Evolutionary conservation across 2,797 vertebrate species (phyloP).

Genomic region (Hozukius guyotensis): DNA sequence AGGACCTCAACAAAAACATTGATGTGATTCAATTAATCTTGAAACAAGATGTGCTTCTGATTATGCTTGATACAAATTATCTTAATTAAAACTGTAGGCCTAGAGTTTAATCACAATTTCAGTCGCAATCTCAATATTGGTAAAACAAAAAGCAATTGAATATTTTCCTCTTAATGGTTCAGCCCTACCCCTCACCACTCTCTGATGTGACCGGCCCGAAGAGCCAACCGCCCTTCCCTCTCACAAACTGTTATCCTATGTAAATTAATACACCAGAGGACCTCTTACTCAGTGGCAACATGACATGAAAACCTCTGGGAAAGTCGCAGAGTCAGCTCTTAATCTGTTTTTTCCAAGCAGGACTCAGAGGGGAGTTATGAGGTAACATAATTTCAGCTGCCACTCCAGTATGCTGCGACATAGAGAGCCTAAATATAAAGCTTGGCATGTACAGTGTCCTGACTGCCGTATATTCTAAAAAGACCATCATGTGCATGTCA

Average conservation of each 20-base stretch:
- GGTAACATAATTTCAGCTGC: slow-evolving; percentile 78
- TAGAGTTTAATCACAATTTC: background rate
- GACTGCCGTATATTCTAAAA: slow-evolving; percentile 67
- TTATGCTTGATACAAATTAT: background rate
- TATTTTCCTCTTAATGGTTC: background rate
- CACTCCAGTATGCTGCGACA: slow-evolving; percentile 62
- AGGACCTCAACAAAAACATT: background rate
- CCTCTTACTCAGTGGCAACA: slow-evolving; percentile 59
- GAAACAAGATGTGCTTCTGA: background rate
- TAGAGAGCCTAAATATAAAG: slow-evolving; percentile 81
- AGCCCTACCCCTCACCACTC: background rate
- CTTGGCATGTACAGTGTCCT: slow-evolving; percentile 73
- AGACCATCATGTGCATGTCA: slow-evolving; percentile 57
- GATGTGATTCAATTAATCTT: background rate
- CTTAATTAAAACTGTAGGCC: background rate
- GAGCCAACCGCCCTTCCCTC: slow-evolving; percentile 37
- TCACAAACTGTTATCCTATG: slow-evolving; percentile 44
- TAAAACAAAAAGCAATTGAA: background rate
- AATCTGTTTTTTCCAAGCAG: slow-evolving; percentile 54
- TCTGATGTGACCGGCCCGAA: slow-evolving; percentile 22
- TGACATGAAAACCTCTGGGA: slow-evolving; percentile 65
- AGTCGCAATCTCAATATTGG: background rate
- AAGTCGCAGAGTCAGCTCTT: slow-evolving; percentile 69
- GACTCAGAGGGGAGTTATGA: slow-evolving; percentile 50
- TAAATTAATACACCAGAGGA: slow-evolving; percentile 70